These are phyloP conservation scores for Planococcus citri DNA, from an alignment of 1,140 invertebrate species.

Conservation along the genomic window DNA sequence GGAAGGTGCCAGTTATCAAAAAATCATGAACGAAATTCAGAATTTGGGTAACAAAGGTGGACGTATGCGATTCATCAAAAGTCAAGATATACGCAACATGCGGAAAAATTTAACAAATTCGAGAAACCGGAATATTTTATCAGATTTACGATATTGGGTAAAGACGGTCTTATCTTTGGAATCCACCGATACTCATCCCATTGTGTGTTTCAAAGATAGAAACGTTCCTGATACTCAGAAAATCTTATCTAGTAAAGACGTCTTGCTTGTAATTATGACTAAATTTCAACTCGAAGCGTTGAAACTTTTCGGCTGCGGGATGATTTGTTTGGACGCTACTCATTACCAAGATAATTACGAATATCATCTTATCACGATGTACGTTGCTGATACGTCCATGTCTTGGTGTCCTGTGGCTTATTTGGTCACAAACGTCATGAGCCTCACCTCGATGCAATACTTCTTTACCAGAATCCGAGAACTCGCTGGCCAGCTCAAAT, in stretches of 20 bases:
- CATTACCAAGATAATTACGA: neutral
- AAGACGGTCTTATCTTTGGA: neutral
- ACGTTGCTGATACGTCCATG: neutral
- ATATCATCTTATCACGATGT: neutral
- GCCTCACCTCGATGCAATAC: neutral
- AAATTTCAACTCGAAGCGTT: neutral
- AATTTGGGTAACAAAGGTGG: conserved; percentile 1
- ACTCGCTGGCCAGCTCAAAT: neutral
- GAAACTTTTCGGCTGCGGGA: neutral
- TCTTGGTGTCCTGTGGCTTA: neutral
- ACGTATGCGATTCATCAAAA: conserved; percentile 11
- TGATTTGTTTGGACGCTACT: neutral
- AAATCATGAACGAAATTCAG: conserved; percentile 13
- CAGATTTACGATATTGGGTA: neutral
- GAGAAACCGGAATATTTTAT: neutral
- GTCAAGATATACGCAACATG: conserved; percentile 12
- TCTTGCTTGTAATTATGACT: neutral
- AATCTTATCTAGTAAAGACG: conserved; percentile 10
- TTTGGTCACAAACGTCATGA: neutral
- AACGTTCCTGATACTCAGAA: neutral
- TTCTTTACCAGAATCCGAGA: neutral
- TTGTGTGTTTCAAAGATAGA: neutral
- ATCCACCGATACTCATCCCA: neutral
- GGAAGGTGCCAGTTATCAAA: conserved; percentile 5
- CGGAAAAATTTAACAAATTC: conserved; percentile 7